These are phyloP conservation scores for Elephas maximus DNA, from an alignment of 2,113 vertebrate genomes.

Conservation along the genomic window DNA sequence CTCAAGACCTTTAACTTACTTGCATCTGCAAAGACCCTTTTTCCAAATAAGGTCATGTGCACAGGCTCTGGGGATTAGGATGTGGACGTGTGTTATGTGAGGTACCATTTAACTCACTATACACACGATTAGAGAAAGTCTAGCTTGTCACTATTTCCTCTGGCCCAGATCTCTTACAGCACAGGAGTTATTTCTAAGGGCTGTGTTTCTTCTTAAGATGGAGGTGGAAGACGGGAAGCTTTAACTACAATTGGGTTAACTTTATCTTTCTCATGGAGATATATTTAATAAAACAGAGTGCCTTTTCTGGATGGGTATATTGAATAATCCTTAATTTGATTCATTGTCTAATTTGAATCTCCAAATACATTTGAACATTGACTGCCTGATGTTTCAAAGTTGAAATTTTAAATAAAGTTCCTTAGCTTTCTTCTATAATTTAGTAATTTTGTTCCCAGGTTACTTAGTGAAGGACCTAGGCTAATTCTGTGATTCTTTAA, in stretches of 20 bases:
- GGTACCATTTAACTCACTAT: too few relatives aligned
- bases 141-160: neutral
- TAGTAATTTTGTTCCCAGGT: neutral
- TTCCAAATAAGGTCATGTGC: too few relatives aligned
- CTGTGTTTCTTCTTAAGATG: neutral
- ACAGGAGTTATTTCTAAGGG: neutral
- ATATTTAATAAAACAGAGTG: neutral
- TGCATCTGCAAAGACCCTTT: too few relatives aligned
- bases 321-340: neutral
- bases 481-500: neutral
- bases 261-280: neutral
- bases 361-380: neutral
- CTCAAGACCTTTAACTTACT: too few relatives aligned
- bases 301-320: neutral
- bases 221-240: neutral
- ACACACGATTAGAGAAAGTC: neutral
- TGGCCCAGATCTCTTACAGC: neutral
- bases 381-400: neutral
- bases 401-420: neutral
- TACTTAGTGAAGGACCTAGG: neutral
- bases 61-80: too few relatives aligned
- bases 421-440: neutral
- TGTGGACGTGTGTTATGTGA: too few relatives aligned
- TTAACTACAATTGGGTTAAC: neutral
- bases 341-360: slow-evolving; percentile 8